Evolutionary conservation across 2,113 vertebrate species (phyloP).

Genomic region (Oncorhynchus mykiss): DNA sequence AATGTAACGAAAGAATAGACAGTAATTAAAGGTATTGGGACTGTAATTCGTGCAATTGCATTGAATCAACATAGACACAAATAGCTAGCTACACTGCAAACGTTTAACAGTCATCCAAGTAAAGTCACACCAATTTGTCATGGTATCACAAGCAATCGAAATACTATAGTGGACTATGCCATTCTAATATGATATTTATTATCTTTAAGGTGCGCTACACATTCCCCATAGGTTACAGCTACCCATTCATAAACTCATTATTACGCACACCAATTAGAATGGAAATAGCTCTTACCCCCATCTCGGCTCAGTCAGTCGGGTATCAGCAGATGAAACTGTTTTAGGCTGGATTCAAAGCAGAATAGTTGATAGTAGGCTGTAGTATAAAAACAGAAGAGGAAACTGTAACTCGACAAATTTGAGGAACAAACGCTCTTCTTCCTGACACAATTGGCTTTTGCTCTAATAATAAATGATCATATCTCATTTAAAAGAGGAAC

Average conservation of each 20-base stretch:
- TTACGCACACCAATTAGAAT: neutral
- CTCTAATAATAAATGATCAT: slow-evolving; percentile 18
- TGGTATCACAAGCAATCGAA: neutral
- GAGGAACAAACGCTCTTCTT: slow-evolving; percentile 18
- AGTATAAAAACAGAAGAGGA: slow-evolving; percentile 10
- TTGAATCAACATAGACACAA: neutral
- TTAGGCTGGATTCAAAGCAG: slow-evolving; percentile 40
- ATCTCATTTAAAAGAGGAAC: slow-evolving; percentile 13
- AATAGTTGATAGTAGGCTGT: slow-evolving; percentile 29
- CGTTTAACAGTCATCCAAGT: neutral
- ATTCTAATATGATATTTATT: slow-evolving; percentile 26
- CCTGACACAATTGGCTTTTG: slow-evolving; percentile 22
- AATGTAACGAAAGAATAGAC: neutral
- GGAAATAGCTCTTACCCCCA: slow-evolving; percentile 72
- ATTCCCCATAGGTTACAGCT: neutral
- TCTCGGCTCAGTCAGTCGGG: slow-evolving; percentile 61
- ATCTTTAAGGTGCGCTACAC: slow-evolving; percentile 5
- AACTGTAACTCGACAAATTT: neutral
- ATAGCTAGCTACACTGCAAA: neutral
- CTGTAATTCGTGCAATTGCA: neutral
- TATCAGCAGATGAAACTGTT: slow-evolving; percentile 48
- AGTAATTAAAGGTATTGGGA: neutral
- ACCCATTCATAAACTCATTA: neutral
- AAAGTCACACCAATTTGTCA: neutral
- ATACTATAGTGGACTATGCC: slow-evolving; percentile 39